A percentile compares a stretch with the other conserved stretches of the same genome.
phyloP scores from a whole-genome alignment of 2,113 vertebrate genomes.

The Poeciliopsis occidentalis region DNA sequence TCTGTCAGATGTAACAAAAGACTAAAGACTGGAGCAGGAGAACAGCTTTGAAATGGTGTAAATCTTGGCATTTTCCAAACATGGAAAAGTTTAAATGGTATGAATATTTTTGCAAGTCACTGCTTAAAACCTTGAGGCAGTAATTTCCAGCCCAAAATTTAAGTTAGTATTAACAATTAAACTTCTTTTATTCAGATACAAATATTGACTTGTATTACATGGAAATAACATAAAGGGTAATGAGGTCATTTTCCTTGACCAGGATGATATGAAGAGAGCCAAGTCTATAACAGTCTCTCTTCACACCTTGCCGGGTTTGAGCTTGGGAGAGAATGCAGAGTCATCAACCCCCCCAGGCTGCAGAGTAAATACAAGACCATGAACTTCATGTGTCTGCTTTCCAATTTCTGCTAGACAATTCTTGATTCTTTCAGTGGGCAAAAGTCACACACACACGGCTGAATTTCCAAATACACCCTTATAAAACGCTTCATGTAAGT shows the following conservation, averaged over 20 bases:
- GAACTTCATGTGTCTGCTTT: conserved; percentile 43
- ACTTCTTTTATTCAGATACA: conserved; percentile 4
- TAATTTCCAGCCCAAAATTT: conserved; percentile 57
- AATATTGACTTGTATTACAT: not conserved
- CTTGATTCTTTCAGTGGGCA: conserved; percentile 57
- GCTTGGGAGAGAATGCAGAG: conserved; percentile 61
- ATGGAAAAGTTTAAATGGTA: too few relatives aligned
- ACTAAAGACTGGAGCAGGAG: too few relatives aligned
- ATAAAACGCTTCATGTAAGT: conserved; percentile 50
- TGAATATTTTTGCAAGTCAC: too few relatives aligned
- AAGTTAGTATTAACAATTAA: conserved; percentile 28
- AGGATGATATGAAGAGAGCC: conserved; percentile 44
- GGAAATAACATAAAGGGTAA: conserved; percentile 27
- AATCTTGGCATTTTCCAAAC: too few relatives aligned
- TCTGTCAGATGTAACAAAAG: too few relatives aligned
- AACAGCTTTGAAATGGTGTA: too few relatives aligned
- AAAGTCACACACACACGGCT: conserved; percentile 54
- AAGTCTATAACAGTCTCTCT: conserved; percentile 43
- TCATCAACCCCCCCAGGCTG: conserved; percentile 37
- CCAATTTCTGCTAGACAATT: conserved; percentile 57
- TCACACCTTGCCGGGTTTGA: conserved; percentile 54
- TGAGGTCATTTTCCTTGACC: conserved; percentile 55
- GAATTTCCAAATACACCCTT: conserved; percentile 72
- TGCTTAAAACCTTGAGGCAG: conserved; percentile 35
- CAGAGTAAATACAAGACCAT: conserved; percentile 49